These are phyloP conservation scores for Microplitis deprimator DNA, from an alignment of 2,888 invertebrate species.

Conservation along the genomic window DNA sequence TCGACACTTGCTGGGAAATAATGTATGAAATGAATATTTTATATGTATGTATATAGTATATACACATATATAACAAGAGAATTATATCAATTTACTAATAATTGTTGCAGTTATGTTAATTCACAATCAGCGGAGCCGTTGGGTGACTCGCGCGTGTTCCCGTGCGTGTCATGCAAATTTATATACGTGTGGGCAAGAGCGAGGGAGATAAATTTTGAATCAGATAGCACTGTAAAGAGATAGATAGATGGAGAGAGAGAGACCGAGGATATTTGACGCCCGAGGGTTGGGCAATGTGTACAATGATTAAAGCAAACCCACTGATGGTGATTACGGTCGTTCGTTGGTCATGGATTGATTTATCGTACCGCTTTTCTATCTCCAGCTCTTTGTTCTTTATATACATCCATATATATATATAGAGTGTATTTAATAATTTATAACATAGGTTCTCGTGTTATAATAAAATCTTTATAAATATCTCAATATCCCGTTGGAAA, in stretches of 20 bases:
- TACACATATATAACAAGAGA: slow-evolving; percentile 54
- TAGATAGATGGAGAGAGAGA: slow-evolving; percentile 37
- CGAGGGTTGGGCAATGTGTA: slow-evolving; percentile 49
- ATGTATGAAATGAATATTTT: not conserved
- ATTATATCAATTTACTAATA: slow-evolving; percentile 67
- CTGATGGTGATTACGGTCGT: slow-evolving; percentile 61
- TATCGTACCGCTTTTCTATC: slow-evolving; percentile 53
- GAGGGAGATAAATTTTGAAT: slow-evolving; percentile 9
- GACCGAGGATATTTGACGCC: slow-evolving; percentile 28
- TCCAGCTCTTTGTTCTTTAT: slow-evolving; percentile 25
- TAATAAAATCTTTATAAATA: not conserved
- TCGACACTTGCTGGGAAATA: not conserved
- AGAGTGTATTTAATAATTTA: not conserved
- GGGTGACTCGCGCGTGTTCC: slow-evolving; percentile 50
- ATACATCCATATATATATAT: slow-evolving; percentile 19
- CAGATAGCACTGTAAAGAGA: slow-evolving; percentile 35
- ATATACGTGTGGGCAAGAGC: slow-evolving; percentile 23
- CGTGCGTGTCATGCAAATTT: slow-evolving; percentile 63
- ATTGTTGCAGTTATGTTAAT: slow-evolving; percentile 69
- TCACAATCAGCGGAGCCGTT: slow-evolving; percentile 61
- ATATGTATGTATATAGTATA: not conserved
- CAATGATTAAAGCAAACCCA: slow-evolving; percentile 63
- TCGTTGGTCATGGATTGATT: slow-evolving; percentile 60
- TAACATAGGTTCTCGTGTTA: not conserved
- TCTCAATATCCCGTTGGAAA: slow-evolving; percentile 1